These are phyloP conservation scores for Mesocricetus auratus DNA, from an alignment of 2,113 vertebrate genomes.

Conservation along the genomic window DNA sequence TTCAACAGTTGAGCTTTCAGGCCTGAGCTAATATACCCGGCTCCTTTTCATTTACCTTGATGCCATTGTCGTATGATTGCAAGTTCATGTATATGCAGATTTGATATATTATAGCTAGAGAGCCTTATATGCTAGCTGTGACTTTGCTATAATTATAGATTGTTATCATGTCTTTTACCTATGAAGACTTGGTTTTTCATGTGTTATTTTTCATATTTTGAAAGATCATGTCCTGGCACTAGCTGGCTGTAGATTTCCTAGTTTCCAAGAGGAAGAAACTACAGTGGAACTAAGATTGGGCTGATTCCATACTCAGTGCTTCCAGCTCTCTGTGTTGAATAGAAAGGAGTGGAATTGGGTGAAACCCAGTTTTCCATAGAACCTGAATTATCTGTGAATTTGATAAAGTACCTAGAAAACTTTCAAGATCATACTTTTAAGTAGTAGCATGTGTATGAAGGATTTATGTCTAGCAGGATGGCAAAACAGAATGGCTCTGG, in stretches of 20 bases:
- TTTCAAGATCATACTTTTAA: not conserved
- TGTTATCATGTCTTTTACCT: constrained; percentile 4
- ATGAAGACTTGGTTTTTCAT: not conserved
- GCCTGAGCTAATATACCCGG: not conserved
- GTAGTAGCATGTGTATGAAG: not conserved
- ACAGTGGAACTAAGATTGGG: not conserved
- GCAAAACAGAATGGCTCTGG: not conserved
- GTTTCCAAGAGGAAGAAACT: not conserved
- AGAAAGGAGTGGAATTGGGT: not conserved
- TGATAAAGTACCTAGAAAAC: not conserved
- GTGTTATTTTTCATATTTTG: not conserved
- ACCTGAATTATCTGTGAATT: constrained; percentile 1
- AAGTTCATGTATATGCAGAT: not conserved
- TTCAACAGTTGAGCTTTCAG: not conserved
- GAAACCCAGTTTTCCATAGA: not conserved
- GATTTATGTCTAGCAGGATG: not conserved
- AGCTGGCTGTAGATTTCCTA: not conserved
- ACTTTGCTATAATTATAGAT: not conserved
- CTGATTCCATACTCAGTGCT: not conserved
- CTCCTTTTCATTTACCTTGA: not conserved
- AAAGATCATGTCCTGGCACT: too few species aligned
- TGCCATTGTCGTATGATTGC: not conserved
- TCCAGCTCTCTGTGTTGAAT: not conserved
- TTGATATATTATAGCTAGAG: not conserved
- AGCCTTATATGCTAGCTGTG: not conserved